Conservation (phyloP, 2,113 vertebrate genomes). For the human region GRCh38 chr12:106857501-106858000, state of each 20-base stretch:
- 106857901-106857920: neutral
- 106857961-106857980: neutral
- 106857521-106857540: neutral
- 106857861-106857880: constrained; percentile 11
- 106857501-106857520: neutral
- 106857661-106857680: neutral
- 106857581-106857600: neutral
- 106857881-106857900: constrained; percentile 37
- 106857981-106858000: neutral
- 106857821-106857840: neutral
- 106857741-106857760: neutral
- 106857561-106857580: neutral
- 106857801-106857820: neutral
- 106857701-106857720: neutral
- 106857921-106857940: constrained; percentile 20
- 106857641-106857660: neutral
- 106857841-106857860: neutral
- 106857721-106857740: neutral
- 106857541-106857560: neutral
- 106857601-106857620: neutral
- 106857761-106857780: constrained; percentile 11
- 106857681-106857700: neutral
- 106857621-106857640: neutral
- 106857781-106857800: neutral
- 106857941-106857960: constrained; percentile 17